phyloP scores from a whole-genome alignment of 2,797 vertebrate species.

The Alauda arvensis region DNA sequence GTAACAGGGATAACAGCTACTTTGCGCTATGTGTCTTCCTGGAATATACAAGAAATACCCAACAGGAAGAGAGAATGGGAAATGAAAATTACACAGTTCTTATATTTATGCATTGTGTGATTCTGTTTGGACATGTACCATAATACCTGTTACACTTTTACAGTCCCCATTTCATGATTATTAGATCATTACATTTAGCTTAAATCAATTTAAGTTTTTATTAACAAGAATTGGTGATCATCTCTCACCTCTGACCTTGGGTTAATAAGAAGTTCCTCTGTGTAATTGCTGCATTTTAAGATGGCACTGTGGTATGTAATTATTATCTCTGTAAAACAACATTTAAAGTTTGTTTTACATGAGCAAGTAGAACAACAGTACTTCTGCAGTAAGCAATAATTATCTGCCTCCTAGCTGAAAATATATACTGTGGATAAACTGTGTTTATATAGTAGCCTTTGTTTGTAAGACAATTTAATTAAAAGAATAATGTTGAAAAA shows the following conservation, averaged over 20 bases:
- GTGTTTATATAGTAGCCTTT: slow-evolving; percentile 66
- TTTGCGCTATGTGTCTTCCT: background rate
- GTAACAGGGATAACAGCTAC: background rate
- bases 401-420: slow-evolving; percentile 67
- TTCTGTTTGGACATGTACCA: slow-evolving; percentile 21
- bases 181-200: slow-evolving; percentile 52
- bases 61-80: background rate
- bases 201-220: slow-evolving; percentile 55
- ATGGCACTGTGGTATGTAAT: slow-evolving; percentile 49
- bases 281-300: slow-evolving; percentile 65
- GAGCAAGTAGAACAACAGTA: slow-evolving; percentile 64
- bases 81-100: background rate
- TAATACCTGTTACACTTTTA: slow-evolving; percentile 39
- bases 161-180: slow-evolving; percentile 31
- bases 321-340: slow-evolving; percentile 65
- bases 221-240: slow-evolving; percentile 49
- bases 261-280: slow-evolving; percentile 69
- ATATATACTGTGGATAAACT: slow-evolving; percentile 64
- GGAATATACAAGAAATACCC: background rate
- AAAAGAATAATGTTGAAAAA: slow-evolving; percentile 70
- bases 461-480: slow-evolving; percentile 71
- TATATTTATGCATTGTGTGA: background rate
- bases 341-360: slow-evolving; percentile 76
- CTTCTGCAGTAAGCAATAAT: slow-evolving; percentile 70
- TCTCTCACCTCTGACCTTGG: slow-evolving; percentile 63